Evolutionary conservation across 1,140 invertebrate genomes (phyloP).

Genomic region (Tribolium madens): DNA sequence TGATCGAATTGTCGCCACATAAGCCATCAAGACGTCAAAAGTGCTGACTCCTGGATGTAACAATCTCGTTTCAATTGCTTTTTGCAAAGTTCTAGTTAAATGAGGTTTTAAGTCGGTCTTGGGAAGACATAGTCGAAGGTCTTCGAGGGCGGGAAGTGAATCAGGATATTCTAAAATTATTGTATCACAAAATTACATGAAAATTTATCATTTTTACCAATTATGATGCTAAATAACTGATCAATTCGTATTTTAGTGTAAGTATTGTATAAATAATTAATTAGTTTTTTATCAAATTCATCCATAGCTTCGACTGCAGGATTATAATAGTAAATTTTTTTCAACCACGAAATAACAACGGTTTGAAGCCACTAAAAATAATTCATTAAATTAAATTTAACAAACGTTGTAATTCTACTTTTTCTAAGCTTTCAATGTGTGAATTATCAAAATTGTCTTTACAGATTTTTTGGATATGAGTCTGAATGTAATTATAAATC

Average conservation of each 20-base stretch:
- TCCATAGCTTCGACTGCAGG: slow-evolving; percentile 70
- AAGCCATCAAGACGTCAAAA: slow-evolving; percentile 96
- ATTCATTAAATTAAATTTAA: slow-evolving; percentile 27
- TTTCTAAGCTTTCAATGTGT: slow-evolving; percentile 78
- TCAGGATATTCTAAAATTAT: slow-evolving; percentile 87
- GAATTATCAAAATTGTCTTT: slow-evolving; percentile 87
- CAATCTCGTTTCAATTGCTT: slow-evolving; percentile 84
- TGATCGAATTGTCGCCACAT: slow-evolving; percentile 94
- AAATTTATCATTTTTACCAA: slow-evolving; percentile 71
- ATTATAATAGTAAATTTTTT: slow-evolving; percentile 79
- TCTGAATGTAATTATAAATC: slow-evolving; percentile 84
- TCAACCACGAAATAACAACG: slow-evolving; percentile 86
- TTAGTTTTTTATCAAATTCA: slow-evolving; percentile 83
- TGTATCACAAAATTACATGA: background rate
- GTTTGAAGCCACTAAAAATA: slow-evolving; percentile 81
- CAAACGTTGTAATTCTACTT: slow-evolving; percentile 61
- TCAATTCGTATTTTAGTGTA: slow-evolving; percentile 90
- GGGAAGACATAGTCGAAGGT: slow-evolving; percentile 87
- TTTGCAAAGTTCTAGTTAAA: slow-evolving; percentile 82
- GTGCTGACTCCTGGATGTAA: slow-evolving; percentile 96
- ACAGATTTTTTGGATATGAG: slow-evolving; percentile 83
- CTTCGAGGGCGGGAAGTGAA: slow-evolving; percentile 92
- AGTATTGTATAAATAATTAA: slow-evolving; percentile 88
- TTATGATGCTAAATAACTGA: slow-evolving; percentile 95
- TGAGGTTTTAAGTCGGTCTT: slow-evolving; percentile 85